Base-by-base conservation (phyloP, 2,888 invertebrate species). In the Dicycla oo region DNA sequence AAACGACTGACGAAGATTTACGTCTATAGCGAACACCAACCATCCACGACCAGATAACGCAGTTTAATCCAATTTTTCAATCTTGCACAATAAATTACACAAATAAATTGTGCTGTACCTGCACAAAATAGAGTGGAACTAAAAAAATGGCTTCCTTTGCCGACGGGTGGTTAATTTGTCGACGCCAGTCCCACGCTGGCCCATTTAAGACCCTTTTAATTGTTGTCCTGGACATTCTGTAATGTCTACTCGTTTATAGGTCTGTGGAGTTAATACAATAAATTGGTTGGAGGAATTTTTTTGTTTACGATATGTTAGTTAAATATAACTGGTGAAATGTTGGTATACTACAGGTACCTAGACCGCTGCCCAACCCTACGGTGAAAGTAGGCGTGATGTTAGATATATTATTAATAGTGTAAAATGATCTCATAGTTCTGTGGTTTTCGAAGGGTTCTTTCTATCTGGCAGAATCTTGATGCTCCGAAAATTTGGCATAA, bases 101-200 rank as follows among this genome's bases (percentile, higher is more conserved):
- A 66, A 84, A 86, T 85, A 85, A 87, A 88, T 86, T 80, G 84
- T 84, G 81, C 69, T 64, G 72, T 78, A 88, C 86, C 88, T 85
- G 87, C 54, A 61, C 64, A 69, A 78, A 68, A 85, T 73, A 78
- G 72, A 61, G 69, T 60, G 66, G 74, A 81, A 78, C 76, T 80
- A 81, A 81, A 80, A 84, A 83, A 81, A 78, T 70, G 68, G 62
- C 77, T 67, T 54, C 75, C 79, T 82, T 82, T 79, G 76, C 69
- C 73, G 79, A 78, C 74, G 72, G 69, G 74, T 81, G 79, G 84
- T 89, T 88, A 89, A 90, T 90, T 90, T 89, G 89, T 89, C 76
- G 83, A 84, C 84, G 90, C 87, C 89, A 88, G 74, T 69, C 70
- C 77, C 89, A 88, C 67, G 80, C 75, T 63, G 70, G 61, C 62